A percentile compares a stretch with the other conserved stretches of the same genome.
These are phyloP conservation scores for Yasuhikotakia modesta DNA, from an alignment of 2,797 vertebrate genomes.

Conservation along the genomic window DNA sequence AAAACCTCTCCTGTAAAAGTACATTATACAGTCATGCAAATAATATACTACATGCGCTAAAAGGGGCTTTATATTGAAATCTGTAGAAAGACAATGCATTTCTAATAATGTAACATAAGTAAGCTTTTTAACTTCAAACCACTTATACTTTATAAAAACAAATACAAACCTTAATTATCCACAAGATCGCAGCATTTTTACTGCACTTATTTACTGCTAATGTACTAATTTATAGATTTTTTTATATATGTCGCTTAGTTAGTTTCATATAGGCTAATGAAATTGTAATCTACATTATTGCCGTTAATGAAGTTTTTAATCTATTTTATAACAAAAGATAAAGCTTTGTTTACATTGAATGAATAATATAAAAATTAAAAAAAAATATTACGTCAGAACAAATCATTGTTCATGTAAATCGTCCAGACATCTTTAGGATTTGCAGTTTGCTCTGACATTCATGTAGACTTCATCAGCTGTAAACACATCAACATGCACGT, in stretches of 20 bases:
- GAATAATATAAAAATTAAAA: neutral
- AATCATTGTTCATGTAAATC: neutral
- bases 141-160: too few relatives aligned
- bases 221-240: too few relatives aligned
- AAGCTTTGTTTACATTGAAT: neutral
- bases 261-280: too few relatives aligned
- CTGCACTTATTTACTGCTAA: too few relatives aligned
- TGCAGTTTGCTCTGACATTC: slow-evolving; percentile 75
- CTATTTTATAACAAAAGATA: too few relatives aligned
- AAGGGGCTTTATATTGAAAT: neutral
- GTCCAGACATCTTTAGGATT: slow-evolving; percentile 53
- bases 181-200: slow-evolving; percentile 22
- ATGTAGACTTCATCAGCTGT: slow-evolving; percentile 78
- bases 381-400: neutral
- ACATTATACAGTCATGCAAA: neutral
- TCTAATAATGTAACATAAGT: neutral
- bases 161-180: neutral
- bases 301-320: too few relatives aligned
- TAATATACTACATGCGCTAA: too few relatives aligned
- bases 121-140: neutral
- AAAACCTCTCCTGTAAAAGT: neutral
- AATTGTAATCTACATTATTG: too few relatives aligned
- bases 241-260: too few relatives aligned
- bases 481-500: slow-evolving; percentile 11
- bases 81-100: neutral